These are phyloP conservation scores for Marasmarcha lunaedactyla DNA, from an alignment of 2,888 invertebrate species.

Conservation along the genomic window DNA sequence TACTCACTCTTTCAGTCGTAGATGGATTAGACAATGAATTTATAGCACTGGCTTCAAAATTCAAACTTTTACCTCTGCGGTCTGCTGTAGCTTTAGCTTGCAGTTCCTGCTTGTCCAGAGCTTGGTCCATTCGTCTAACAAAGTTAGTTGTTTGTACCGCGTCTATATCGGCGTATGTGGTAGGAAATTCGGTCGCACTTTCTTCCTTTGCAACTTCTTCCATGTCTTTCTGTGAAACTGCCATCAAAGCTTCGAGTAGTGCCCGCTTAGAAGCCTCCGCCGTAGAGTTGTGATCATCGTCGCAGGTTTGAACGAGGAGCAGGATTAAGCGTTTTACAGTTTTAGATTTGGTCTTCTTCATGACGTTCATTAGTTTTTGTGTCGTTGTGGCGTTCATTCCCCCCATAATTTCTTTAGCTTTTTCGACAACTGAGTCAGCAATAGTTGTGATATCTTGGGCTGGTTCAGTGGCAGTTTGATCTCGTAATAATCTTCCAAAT, in stretches of 20 bases:
- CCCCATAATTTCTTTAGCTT: conserved; percentile 82
- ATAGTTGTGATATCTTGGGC: conserved; percentile 74
- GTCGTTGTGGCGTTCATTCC: conserved; percentile 81
- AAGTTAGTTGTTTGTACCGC: conserved; percentile 27
- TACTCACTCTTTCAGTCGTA: conserved; percentile 28
- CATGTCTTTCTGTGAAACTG: conserved; percentile 71
- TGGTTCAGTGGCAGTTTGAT: conserved; percentile 51
- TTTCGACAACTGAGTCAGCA: conserved; percentile 73
- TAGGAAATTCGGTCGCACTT: conserved; percentile 25
- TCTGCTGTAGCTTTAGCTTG: conserved; percentile 26
- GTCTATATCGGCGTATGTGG: conserved; percentile 29
- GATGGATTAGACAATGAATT: conserved; percentile 49
- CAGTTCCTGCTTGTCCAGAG: conserved; percentile 19
- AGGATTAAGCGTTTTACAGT: conserved; percentile 80
- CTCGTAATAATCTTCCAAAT: conserved; percentile 41
- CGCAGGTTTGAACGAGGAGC: conserved; percentile 82
- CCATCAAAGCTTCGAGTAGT: conserved; percentile 76
- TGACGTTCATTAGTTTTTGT: conserved; percentile 80
- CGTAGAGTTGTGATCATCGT: conserved; percentile 77
- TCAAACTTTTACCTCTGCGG: conserved; percentile 41
- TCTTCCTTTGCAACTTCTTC: conserved; percentile 57
- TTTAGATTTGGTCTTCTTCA: conserved; percentile 85
- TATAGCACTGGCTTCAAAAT: conserved; percentile 42
- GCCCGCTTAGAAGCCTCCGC: conserved; percentile 78
- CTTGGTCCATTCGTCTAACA: conserved; percentile 31